phyloP scores from a whole-genome alignment of 2,113 vertebrate species.

The Rhinogobius similis region DNA sequence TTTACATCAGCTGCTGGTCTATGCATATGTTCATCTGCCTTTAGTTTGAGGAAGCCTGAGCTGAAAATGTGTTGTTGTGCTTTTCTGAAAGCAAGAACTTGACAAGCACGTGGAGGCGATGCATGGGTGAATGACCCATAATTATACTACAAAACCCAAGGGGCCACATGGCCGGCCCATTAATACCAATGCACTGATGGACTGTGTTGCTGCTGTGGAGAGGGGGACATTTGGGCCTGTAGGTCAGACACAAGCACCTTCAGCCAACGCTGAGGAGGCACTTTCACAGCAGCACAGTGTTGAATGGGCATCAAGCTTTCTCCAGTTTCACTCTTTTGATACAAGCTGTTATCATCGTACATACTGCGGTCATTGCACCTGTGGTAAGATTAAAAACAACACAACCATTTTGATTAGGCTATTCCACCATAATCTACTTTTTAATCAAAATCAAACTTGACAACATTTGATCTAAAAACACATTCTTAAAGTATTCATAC shows the following conservation, averaged over 20 bases:
- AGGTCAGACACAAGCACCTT: constrained; percentile 39
- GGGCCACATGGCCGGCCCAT: constrained; percentile 34
- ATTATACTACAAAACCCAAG: constrained; percentile 65
- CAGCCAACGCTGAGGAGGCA: constrained; percentile 34
- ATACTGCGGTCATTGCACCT: not conserved
- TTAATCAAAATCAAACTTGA: not conserved
- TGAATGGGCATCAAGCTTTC: not conserved
- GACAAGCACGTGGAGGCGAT: constrained; percentile 39
- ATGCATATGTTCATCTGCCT: not conserved
- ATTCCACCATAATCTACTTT: not conserved
- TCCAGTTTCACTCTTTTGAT: not conserved
- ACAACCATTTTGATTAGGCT: not conserved
- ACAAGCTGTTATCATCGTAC: not conserved
- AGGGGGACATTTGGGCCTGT: constrained; percentile 20
- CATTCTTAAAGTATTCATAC: too few relatives aligned
- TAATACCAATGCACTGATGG: constrained; percentile 60
- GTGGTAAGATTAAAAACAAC: not conserved
- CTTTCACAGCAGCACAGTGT: constrained; percentile 18
- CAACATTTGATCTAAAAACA: not conserved
- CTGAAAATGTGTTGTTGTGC: not conserved
- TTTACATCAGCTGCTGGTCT: constrained; percentile 1
- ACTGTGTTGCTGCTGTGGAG: constrained; percentile 48
- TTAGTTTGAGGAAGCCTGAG: constrained; percentile 21
- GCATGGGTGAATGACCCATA: constrained; percentile 51
- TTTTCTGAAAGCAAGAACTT: constrained; percentile 22